Base-by-base conservation (phyloP, 2,888 invertebrate genomes). In the Ptycholaimellus sp. region DNA sequence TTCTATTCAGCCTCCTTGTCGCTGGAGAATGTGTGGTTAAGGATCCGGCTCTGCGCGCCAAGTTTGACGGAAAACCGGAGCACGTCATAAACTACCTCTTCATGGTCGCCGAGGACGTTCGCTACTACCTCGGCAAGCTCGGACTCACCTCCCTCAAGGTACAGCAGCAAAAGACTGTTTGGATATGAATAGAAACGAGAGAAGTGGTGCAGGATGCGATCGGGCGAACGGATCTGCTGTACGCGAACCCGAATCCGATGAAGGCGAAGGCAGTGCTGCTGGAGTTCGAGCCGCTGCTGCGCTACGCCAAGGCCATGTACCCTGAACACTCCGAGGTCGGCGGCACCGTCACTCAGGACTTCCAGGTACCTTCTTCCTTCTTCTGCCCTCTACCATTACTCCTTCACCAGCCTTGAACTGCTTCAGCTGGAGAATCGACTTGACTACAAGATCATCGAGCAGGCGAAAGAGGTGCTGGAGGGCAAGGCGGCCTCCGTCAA, bases 21-120 rank as follows among this genome's bases (percentile, higher is more conserved):
- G n/a, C n/a, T n/a, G n/a, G n/a, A n/a, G n/a, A n/a, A n/a, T n/a
- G n/a, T n/a, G n/a, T n/a, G n/a, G n/a, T n/a, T 25, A 42, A 65
- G 61, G 96, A 96, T 66, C 93, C 93, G 0, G 70, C 76, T 13
- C 67, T 96, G 34, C 69, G 96, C 20, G 78, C 80, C 60, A 96
- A 93, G 62, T 96, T 96, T 63, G 77, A 78, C 30, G 96, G 96
- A 30, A 81, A 83, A 56, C 90, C 96, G 0, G 93, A 96, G 57
- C 78, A 96, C 59, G 83, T 96, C 28, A 70, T 96, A 56, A 96
- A 96, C 64, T 96, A 80, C 59, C 70, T 96, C 56, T 93, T 96
- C 61, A 77, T 90, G 73, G 61, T 96, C 39, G 96, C 93, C 22
- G 96, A 96, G 62, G 96, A 96, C 70, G 54, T 49, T 13, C 76